Conservation (phyloP, 2,888 invertebrate species). For the Ophion costatus region DNA sequence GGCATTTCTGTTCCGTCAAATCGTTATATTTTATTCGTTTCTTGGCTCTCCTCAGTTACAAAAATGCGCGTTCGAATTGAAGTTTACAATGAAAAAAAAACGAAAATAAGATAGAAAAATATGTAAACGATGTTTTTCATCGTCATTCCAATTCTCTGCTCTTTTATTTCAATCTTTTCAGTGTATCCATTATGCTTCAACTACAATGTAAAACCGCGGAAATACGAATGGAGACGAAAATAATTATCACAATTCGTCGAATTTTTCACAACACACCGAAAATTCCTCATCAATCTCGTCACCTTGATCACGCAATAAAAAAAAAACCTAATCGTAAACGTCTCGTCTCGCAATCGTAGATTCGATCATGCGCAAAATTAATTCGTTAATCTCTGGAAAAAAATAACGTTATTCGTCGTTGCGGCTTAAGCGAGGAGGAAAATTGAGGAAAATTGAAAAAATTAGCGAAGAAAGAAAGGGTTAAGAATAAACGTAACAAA, state of each 20-base stretch:
- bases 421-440: constrained; percentile 9
- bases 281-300: background rate
- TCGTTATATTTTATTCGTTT: constrained; percentile 39
- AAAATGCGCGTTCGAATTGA: constrained; percentile 6
- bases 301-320: constrained; percentile 9
- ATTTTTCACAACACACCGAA: constrained; percentile 3
- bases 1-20: background rate
- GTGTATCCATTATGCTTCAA: no score
- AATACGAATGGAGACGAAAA: no score
- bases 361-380: constrained; percentile 17
- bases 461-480: constrained; percentile 27
- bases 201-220: no score
- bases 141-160: background rate
- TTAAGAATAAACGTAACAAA: constrained; percentile 69
- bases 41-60: constrained; percentile 13
- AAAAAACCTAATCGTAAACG: constrained; percentile 22
- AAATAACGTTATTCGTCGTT: constrained; percentile 32
- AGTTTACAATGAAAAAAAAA: constrained; percentile 14
- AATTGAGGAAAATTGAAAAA: constrained; percentile 23
- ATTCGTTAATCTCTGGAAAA: constrained; percentile 46
- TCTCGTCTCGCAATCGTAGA: background rate
- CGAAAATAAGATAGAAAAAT: constrained; percentile 62
- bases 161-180: background rate
- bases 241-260: background rate
- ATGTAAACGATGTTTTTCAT: constrained; percentile 37